Conservation (phyloP, 2,888 invertebrate species). For the Chymomyza caudatula region DNA sequence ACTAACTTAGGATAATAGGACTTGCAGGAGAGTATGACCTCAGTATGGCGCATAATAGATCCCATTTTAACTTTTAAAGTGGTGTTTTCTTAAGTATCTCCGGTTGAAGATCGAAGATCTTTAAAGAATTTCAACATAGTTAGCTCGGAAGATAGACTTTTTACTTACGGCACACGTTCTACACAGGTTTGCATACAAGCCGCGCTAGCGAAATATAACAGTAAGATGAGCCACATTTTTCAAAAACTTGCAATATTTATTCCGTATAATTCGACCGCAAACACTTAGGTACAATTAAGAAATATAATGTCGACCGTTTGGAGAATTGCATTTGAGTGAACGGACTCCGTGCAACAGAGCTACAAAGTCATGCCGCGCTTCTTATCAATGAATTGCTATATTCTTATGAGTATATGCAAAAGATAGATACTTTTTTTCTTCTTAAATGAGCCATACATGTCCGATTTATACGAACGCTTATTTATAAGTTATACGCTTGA, state of each 20-base stretch:
- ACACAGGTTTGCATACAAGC: conserved; percentile 45
- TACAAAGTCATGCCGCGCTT: not conserved
- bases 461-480: not conserved
- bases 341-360: conserved; percentile 35
- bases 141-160: not conserved
- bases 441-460: not conserved
- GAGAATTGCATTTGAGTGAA: conserved; percentile 36
- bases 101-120: no score
- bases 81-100: no score
- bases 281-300: conserved; percentile 36
- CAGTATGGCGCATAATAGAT: no score
- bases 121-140: no score
- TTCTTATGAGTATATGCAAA: conserved; percentile 4
- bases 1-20: no score
- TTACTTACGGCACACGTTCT: conserved; percentile 71
- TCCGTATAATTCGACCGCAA: conserved; percentile 31
- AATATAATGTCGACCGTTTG: conserved; percentile 50
- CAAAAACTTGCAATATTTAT: not conserved
- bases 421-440: conserved; percentile 19
- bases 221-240: conserved; percentile 40
- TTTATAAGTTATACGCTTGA: conserved; percentile 75
- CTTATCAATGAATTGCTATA: conserved; percentile 14
- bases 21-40: no score
- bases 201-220: conserved; percentile 15
- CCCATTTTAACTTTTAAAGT: no score